A percentile compares a stretch with the other conserved stretches of the same genome.
Evolutionary conservation across 2,113 vertebrate genomes (phyloP).

Genomic region (Lota lota): DNA sequence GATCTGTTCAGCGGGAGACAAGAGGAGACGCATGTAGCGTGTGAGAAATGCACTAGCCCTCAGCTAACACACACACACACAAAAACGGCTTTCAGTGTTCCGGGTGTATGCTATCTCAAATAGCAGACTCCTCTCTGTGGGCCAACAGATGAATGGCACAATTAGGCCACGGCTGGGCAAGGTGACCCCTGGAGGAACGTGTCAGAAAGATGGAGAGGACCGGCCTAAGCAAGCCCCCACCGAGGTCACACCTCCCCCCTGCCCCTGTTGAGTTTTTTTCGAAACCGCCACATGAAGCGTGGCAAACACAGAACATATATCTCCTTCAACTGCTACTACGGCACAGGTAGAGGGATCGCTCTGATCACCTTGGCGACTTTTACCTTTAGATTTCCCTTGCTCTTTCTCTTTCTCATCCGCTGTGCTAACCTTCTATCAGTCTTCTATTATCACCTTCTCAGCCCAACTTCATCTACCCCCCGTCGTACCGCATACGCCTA

Average conservation of each 20-base stretch:
- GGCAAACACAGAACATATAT: conserved; percentile 36
- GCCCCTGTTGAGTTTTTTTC: conserved; percentile 33
- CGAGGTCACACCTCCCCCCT: conserved; percentile 37
- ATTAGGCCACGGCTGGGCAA: conserved; percentile 68
- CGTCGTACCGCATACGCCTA: no score
- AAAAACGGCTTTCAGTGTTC: neutral
- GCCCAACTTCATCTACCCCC: no score
- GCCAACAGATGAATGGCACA: conserved; percentile 59
- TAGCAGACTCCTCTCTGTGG: conserved; percentile 61
- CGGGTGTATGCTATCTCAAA: conserved; percentile 49
- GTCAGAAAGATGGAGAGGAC: conserved; percentile 60
- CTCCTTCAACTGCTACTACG: conserved; percentile 8
- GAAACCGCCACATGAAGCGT: conserved; percentile 52
- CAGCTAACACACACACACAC: conserved; percentile 16
- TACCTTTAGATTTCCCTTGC: neutral
- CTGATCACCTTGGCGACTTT: conserved; percentile 14
- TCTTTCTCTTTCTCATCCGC: neutral
- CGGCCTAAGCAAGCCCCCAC: conserved; percentile 42
- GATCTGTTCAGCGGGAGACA: conserved; percentile 77
- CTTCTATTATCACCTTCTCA: no score
- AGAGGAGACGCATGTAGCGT: conserved; percentile 24
- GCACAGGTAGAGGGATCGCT: conserved; percentile 7
- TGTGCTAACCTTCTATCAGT: neutral
- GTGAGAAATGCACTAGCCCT: conserved; percentile 29
- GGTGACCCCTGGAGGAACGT: conserved; percentile 74